Conservation (phyloP, 2,888 invertebrate genomes). For the Heliconius ismenius region DNA sequence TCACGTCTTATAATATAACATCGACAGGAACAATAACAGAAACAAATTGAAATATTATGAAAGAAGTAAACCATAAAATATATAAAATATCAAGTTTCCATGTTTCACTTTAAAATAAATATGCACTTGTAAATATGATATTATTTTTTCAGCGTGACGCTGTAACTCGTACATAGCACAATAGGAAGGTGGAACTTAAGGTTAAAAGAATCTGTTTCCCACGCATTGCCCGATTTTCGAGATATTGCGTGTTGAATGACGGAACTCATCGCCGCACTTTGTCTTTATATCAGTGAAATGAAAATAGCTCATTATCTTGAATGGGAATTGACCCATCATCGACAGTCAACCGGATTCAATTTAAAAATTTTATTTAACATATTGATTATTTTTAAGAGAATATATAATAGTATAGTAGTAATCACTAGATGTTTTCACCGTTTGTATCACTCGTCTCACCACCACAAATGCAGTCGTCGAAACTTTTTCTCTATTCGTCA, state of each 20-base stretch:
- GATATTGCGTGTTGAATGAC: too few relatives aligned
- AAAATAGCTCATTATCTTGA: neutral
- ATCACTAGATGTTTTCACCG: conserved; percentile 16
- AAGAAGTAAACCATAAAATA: neutral
- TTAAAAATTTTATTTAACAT: neutral
- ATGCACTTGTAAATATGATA: conserved; percentile 10
- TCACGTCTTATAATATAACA: conserved; percentile 11
- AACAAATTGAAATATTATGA: conserved; percentile 7
- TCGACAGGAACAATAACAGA: conserved; percentile 1
- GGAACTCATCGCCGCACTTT: neutral
- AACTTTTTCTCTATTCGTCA: conserved; percentile 60
- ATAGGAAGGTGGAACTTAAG: neutral
- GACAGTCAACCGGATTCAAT: neutral
- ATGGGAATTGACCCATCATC: neutral
- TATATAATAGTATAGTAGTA: conserved; percentile 19
- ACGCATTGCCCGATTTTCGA: too few relatives aligned
- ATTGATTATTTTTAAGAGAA: conserved; percentile 1
- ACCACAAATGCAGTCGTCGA: conserved; percentile 69
- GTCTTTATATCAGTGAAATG: neutral
- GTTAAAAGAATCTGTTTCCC: too few relatives aligned
- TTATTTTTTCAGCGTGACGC: neutral
- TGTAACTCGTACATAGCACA: neutral
- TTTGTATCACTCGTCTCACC: conserved; percentile 47
- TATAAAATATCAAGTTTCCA: neutral
- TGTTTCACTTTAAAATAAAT: conserved; percentile 5